phyloP scores from a whole-genome alignment of 1,140 invertebrate species.

The Harpegnathos saltator region DNA sequence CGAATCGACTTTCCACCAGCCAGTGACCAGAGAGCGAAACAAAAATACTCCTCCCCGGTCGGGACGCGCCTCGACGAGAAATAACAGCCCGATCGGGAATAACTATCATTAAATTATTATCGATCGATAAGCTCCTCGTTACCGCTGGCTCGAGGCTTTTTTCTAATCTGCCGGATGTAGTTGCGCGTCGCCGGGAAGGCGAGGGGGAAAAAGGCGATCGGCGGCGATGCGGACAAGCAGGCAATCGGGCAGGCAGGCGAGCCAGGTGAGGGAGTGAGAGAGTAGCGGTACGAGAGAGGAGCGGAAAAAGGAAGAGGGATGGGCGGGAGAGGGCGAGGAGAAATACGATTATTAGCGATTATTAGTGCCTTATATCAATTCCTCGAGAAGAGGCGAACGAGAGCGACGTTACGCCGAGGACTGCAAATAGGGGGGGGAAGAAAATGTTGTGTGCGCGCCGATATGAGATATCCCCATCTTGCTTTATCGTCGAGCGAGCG shows the following conservation, averaged over 20 bases:
- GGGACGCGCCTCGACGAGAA: constrained; percentile 52
- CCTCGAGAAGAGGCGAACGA: constrained; percentile 19
- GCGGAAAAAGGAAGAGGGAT: no score
- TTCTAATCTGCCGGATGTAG: constrained; percentile 69
- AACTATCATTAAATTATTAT: constrained; percentile 77
- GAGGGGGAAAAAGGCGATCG: constrained; percentile 9
- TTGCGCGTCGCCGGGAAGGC: constrained; percentile 56
- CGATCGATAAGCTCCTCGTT: constrained; percentile 73
- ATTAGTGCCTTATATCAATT: constrained; percentile 38
- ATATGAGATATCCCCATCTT: constrained; percentile 43
- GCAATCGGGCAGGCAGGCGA: no score
- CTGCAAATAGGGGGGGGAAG: constrained; percentile 6
- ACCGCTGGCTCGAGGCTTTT: constrained; percentile 61
- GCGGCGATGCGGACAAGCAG: not conserved
- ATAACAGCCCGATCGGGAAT: constrained; percentile 72
- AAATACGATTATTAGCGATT: constrained; percentile 40
- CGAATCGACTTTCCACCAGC: constrained; percentile 84
- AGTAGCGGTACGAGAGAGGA: no score
- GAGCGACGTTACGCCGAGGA: constrained; percentile 25
- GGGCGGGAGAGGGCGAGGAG: not conserved
- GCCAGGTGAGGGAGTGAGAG: no score
- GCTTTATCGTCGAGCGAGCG: constrained; percentile 26
- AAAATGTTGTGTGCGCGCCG: not conserved
- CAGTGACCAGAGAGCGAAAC: constrained; percentile 69
- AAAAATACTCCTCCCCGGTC: constrained; percentile 70